Base-by-base conservation (phyloP, 92 coral and sea anemone species). In the Epizoanthus ramosus region DNA sequence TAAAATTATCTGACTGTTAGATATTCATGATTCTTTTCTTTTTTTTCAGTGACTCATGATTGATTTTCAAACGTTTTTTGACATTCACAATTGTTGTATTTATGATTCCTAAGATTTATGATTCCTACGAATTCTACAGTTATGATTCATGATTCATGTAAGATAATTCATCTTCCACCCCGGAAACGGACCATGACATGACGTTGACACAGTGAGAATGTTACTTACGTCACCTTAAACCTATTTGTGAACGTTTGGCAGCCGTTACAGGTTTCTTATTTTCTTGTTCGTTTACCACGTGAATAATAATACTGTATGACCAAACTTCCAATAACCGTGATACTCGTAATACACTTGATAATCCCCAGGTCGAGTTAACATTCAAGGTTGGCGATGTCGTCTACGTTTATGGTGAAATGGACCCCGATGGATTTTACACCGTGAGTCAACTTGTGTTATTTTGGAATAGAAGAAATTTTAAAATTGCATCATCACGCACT, bases 381-480 rank as follows among this genome's bases (percentile, higher is more conserved):
- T 96, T 96, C 74, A 92, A 86, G 73, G 89, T 90, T n/a, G 98
- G 98, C 13, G 99, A 94, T 71, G 64, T 94, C 18, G 81, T 96
- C 35, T 88, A 81, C 28, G 97, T 96, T 9, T 94, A 90, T 61
- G 99, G 99, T 0, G 98, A 90, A 7, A 94, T 96, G 97, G 98
- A 96, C 72, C 98, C 95, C 43, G 99, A 96, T 19, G 99, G 99
- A 9, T 96, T 96, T 81, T 96, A 83, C 84, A 81, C 95, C 88
- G 98, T 95, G 71, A 84, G 90, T 31, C 70, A 28, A 25, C 9
- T 10, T 5, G 19, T 28, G 54, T 2, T 39, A 16, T 15, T 43
- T 21, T 63, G 39, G 71, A 33, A 67, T 28, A 47, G 13, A 10
- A 47, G 2, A 12, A 47, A 47, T 47, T 47, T n/a, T n/a, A n/a